Percentiles rank a stretch among this genome's conserved stretches.
Conservation (phyloP, 2,888 invertebrate species). For the Tiliacea aurago region DNA sequence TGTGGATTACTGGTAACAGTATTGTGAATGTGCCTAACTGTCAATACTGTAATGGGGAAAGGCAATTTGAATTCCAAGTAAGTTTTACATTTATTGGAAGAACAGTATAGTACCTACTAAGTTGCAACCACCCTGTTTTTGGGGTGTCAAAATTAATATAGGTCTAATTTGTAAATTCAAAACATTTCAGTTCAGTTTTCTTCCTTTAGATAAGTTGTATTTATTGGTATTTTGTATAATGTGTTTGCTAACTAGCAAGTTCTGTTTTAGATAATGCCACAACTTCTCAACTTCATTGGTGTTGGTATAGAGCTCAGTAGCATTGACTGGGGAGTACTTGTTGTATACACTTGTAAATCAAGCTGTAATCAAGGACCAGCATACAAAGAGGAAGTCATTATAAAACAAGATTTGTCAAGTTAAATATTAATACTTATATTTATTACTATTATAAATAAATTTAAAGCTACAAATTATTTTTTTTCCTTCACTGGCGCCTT, state of each 20-base stretch:
- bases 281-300: slow-evolving; percentile 93
- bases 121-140: background rate
- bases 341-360: slow-evolving; percentile 95
- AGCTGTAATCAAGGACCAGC: slow-evolving; percentile 93
- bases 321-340: slow-evolving; percentile 97
- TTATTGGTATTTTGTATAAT: background rate
- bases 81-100: slow-evolving; percentile 43
- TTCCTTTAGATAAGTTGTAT: background rate
- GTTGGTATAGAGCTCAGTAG: slow-evolving; percentile 91
- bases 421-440: slow-evolving; percentile 63
- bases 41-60: slow-evolving; percentile 92
- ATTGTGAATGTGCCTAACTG: slow-evolving; percentile 92
- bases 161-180: background rate
- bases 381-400: slow-evolving; percentile 95
- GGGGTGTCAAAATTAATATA: background rate
- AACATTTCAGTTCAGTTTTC: background rate
- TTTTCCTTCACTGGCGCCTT: slow-evolving; percentile 74
- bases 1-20: slow-evolving; percentile 94
- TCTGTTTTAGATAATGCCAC: slow-evolving; percentile 94
- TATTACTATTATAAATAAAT: slow-evolving; percentile 43
- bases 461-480: slow-evolving; percentile 51
- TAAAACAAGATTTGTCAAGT: slow-evolving; percentile 95
- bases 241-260: background rate
- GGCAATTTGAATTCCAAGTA: slow-evolving; percentile 98
- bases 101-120: too few relatives aligned